phyloP scores from a whole-genome alignment of 1,140 invertebrate genomes.

The Pseudomyrmex sp. region DNA sequence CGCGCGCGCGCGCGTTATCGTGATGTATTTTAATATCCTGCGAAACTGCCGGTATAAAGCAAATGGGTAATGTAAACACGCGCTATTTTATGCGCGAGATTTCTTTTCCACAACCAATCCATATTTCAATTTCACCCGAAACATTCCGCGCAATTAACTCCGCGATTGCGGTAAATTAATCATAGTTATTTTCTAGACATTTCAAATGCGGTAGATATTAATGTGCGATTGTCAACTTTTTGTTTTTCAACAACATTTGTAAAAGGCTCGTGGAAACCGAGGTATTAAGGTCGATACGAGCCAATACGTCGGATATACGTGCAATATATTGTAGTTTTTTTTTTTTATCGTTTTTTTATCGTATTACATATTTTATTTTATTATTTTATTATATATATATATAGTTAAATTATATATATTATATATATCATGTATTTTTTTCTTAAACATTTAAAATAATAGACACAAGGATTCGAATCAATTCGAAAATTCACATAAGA shows the following conservation, averaged over 20 bases:
- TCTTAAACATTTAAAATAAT: not conserved
- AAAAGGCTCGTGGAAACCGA: not conserved
- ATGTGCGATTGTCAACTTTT: not conserved
- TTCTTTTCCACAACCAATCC: constrained; percentile 34
- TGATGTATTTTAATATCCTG: constrained; percentile 14
- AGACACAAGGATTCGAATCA: too few species aligned
- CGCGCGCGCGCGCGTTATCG: constrained; percentile 23
- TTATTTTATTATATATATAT: too few species aligned
- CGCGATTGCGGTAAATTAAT: constrained; percentile 8
- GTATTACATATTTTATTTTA: too few species aligned
- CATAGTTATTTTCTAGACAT: not conserved
- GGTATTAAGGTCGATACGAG: not conserved
- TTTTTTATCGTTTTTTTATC: too few species aligned
- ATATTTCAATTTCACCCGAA: constrained; percentile 15
- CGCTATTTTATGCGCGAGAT: constrained; percentile 37
- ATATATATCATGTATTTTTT: not conserved
- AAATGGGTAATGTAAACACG: not conserved
- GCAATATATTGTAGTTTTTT: too few species aligned
- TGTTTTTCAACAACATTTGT: too few species aligned
- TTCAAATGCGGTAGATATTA: not conserved
- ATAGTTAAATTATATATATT: not conserved
- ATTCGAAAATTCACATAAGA: too few species aligned
- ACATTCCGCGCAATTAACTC: constrained; percentile 12
- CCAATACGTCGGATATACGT: too few species aligned
- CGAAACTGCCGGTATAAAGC: not conserved